Evolutionary conservation across 2,888 invertebrate species (phyloP), one percentile per base, ranked within the genome.

Genomic region (Vannuccia rotundouncinata): DNA sequence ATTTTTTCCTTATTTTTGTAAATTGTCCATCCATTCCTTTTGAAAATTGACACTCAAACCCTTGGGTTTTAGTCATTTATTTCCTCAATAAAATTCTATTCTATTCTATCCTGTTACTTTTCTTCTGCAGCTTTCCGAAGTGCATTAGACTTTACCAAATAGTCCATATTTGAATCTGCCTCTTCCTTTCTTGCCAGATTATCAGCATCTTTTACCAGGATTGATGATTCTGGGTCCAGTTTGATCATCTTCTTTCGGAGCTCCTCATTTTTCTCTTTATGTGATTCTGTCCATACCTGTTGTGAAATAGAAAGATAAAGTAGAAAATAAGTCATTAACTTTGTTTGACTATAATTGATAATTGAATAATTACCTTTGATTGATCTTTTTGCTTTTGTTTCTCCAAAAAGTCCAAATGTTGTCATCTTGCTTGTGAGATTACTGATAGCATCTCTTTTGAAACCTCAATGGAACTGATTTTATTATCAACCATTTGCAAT

Each of bases 381-480:
- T 66, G 66, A 66, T 22, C 66, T 66, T 66, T 66, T 66, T 45
- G 45, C 5, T 45, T 45, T 45, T 66, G 66, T 66, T 66, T 17
- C 66, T 66, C 66, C 66, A 66, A 27, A 66, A 66, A 66, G 66
- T 66, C 66, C 66, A 22, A 27, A 66, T 66, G 25, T 66, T 27
- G 45, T 45, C 17, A 17, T 45, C 45, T 45, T 45, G 45, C 45
- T 45, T 45, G 45, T 17, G 45, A 66, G 25, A 66, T 66, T 66
- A 22, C 66, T 66, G 66, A 22, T 27, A 66, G 25, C 66, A 66
- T 66, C 13, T 66, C 66, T 66, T 66, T 66, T 27, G 25, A 66
- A 22, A 66, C 66, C 66, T 66, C 25, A 66, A 66, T 66, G 66
- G 66, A 66, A 66, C 66, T 66, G 66, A 66, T 66, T 66, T 66